Evolutionary conservation across 2,797 vertebrate genomes (phyloP), one percentile per base, ranked within the genome.

Genomic region (Erethizon dorsatum): DNA sequence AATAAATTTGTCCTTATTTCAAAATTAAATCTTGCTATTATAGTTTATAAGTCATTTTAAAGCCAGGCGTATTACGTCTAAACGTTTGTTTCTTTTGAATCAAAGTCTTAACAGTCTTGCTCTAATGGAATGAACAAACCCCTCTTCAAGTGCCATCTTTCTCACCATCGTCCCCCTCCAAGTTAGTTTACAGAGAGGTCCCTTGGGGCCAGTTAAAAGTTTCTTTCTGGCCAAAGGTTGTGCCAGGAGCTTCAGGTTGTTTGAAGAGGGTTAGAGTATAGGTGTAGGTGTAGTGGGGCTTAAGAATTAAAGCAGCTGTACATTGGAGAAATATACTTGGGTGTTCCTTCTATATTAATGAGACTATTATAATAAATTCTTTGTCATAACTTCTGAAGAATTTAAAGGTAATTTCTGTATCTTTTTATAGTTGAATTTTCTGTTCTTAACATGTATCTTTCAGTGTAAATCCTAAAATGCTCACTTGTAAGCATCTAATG

Each of bases 1-100:
- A 89, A 75, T 90, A 84, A 89, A 37, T 87, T 80, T 73, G n/a
- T 56, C 31, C 9, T 83, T 90, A 82, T 91, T 77, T 93, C 20
- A 57, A 57, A 91, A 56, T 90, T 83, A 94, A 96, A 80, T 61
- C 13, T 93, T 90, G 3, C 31, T 91, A 6, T 61, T 90, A 41
- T 0, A 75, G 47, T 92, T 80, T 94, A 88, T 28, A 67, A 61
- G 2, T 83, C 75, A 79, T 28, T 37, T 73, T 77, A 90, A 92
- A 79, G 90, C 3, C 0, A 45, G 0, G 28, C 54, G 7, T 88
- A 9, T 61, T 91, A 1, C 56, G 57, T 57, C 12, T 61, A 24
- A 50, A 69, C 1, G 14, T 80, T 33, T 91, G 33, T 89, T 94
- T 47, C 7, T 91, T 37, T 31, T 67, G 26, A 47, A 15, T 95